Base-by-base conservation (phyloP, 2,113 vertebrate genomes). In the Polypterus senegalus region DNA sequence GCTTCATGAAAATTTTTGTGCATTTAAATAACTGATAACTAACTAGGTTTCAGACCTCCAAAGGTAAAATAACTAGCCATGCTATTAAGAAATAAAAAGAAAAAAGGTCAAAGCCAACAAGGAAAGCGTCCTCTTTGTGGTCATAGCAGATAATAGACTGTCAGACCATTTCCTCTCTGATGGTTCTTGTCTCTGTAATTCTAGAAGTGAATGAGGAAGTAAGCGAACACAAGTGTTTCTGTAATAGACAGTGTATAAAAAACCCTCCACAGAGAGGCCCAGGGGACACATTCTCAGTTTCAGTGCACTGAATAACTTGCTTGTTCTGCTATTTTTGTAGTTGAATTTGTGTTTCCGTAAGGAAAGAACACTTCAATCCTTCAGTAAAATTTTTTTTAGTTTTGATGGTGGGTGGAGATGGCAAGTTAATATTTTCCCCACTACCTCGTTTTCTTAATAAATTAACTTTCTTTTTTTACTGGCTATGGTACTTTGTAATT, bases 141-240 rank as follows among this genome's bases (percentile, higher is more conserved):
- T 63, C 7, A 27, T 45, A 54, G 63, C 54, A 70, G 58, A 47
- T 66, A 58, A 68, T 27, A 70, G n/a, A 60, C 49, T 69, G 46
- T 56, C 70, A 61, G 58, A 2, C 3, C 69, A 58, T 66, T 65
- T 66, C 58, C 58, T 59, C 60, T 59, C 47, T 46, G 10, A 6
- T 63, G 0, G 0, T 49, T 71, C 69, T 65, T 71, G 62, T 64
- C 69, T 7, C 46, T 74, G 68, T 66, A 74, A 66, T 65, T 62
- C 5, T 67, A 77, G 63, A 66, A 58, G n/a, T 54, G 63, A 65
- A 48, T 6, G 9, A 54, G 52, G 56, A 70, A 46, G 68, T 0
- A 9, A 0, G 54, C 63, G 11, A 70, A 58, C 59, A 63, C 62
- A 52, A 61, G 54, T 74, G 62, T 67, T 69, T 62, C 55, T 63